Evolutionary conservation across 2,113 vertebrate genomes (phyloP), one percentile per base, ranked within the genome.

Genomic region (Nycticebus coucang): DNA sequence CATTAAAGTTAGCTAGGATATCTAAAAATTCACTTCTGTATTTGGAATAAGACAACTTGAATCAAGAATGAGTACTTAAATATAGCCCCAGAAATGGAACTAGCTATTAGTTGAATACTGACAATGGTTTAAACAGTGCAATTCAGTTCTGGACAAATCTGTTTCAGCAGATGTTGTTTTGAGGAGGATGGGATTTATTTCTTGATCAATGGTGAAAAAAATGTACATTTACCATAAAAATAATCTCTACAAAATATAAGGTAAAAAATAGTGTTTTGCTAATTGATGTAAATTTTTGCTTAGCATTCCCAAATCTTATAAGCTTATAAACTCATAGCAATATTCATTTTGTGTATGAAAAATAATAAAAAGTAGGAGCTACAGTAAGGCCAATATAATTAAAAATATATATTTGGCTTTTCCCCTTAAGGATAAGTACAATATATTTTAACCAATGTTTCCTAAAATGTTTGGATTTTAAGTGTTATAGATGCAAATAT

Each of bases 1-100:
- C 75, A 81, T 93, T 89, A 97, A 96, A 96, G 95, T 96, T 92
- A 96, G 87, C 89, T 84, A 96, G 93, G 75, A 60, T 75, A 96
- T 96, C 96, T 96, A 95, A 97, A 97, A 96, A 96, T 97, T 88
- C 83, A 89, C 91, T 96, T 96, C 79, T 94, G 89, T 96, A 84
- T 96, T 96, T 95, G 75, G 95, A 94, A 88, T 66, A 95, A 96
- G 96, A 97, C 94, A 96, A 95, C 87, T 95, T 97, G 97, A 91
- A 97, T 97, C 91, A 97, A 96, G 94, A 97, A 95, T 95, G 91
- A 97, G 94, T 80, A 87, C 96, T 97, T 97, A 97, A 97, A 97
- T 97, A 96, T 91, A 98, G 96, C 69, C 86, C 92, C 87, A 96
- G 89, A 97, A 98, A 98, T 98, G 97, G 95, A 97, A 97, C 94